phyloP scores from a whole-genome alignment of 2,113 vertebrate species.

The Empidonax alnorum region DNA sequence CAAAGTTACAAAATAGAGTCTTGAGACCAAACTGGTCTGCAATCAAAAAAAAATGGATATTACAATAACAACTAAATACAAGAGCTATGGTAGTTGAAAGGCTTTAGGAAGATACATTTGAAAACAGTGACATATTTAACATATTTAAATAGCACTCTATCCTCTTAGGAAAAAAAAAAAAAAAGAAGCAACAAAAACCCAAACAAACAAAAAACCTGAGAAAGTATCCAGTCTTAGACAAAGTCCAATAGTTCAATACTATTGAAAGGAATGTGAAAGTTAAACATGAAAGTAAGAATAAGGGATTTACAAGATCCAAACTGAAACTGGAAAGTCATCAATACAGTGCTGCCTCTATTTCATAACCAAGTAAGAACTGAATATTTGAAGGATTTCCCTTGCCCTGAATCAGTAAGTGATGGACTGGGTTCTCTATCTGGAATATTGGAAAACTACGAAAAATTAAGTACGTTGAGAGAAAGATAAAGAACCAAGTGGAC shows the following conservation, averaged over 20 bases:
- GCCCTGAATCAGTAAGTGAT: not conserved
- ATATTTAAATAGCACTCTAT: not conserved
- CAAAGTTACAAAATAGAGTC: not conserved
- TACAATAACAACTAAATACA: not conserved
- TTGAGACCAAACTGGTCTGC: not conserved
- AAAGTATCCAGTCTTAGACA: not conserved
- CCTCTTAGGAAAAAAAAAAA: not conserved
- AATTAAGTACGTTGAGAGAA: not conserved
- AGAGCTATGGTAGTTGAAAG: not conserved
- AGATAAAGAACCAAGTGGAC: not conserved
- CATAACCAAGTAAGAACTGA: not conserved
- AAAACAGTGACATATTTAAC: not conserved
- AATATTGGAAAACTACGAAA: not conserved
- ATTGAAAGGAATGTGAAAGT: not conserved
- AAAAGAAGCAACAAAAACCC: not conserved
- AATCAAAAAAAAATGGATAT: not conserved
- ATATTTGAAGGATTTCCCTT: not conserved
- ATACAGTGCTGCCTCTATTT: not conserved
- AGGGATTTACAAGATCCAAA: not conserved
- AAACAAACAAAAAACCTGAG: not conserved
- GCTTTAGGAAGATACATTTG: not conserved
- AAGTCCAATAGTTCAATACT: not conserved
- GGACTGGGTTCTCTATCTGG: not conserved
- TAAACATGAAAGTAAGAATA: not conserved
- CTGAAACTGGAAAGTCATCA: not conserved